Evolutionary conservation across 2,113 vertebrate species (phyloP).

Genomic region (Xenus cinereus): DNA sequence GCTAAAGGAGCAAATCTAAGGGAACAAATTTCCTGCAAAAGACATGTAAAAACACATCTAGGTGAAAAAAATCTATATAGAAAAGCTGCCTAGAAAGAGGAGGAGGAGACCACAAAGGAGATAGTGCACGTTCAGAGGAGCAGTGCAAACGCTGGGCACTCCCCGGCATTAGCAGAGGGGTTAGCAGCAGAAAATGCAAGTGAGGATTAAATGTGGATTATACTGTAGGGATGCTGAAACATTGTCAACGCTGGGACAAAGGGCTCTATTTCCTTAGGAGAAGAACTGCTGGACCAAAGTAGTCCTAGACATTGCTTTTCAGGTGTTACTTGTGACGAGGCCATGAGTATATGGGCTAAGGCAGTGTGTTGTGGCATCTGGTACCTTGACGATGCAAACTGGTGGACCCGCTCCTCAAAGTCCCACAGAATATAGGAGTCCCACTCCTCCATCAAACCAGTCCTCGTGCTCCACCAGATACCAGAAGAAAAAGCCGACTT

Average conservation of each 20-base stretch:
- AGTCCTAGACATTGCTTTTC: background rate
- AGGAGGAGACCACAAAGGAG: background rate
- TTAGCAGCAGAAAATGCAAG: conserved; percentile 7
- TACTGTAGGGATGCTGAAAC: background rate
- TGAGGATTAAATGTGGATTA: conserved; percentile 29
- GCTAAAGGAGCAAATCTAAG: background rate
- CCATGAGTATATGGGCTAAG: background rate
- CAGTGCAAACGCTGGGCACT: background rate
- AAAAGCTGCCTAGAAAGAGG: background rate
- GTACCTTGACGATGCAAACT: background rate
- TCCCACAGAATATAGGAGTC: background rate
- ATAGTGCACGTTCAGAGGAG: background rate
- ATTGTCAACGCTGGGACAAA: background rate
- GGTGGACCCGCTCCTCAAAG: background rate
- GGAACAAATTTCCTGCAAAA: background rate
- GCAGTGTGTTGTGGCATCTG: background rate
- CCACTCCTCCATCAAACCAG: background rate
- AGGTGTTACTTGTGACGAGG: background rate
- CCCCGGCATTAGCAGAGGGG: background rate
- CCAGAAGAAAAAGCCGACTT: background rate
- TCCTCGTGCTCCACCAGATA: background rate
- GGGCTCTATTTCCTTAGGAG: background rate
- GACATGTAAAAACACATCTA: background rate
- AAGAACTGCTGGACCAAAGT: background rate
- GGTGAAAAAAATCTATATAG: background rate